A percentile compares a stretch with the other conserved stretches of the same genome.
Conservation (phyloP, 2,888 invertebrate species). For the Cryptophagus acutangulus region DNA sequence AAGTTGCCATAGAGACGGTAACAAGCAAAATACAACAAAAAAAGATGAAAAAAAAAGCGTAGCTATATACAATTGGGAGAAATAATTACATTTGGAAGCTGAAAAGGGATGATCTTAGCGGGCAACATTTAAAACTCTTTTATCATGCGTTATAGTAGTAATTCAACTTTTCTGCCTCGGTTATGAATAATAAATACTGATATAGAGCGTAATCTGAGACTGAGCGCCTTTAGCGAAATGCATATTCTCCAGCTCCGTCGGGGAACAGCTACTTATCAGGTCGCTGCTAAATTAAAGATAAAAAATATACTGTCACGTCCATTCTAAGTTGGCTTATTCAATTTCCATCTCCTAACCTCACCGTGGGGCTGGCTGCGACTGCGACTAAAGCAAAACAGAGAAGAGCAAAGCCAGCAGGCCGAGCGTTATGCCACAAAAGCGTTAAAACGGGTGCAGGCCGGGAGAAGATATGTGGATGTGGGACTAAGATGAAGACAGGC, state of each 20-base stretch:
- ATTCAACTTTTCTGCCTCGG: conserved; percentile 44
- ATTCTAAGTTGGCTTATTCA: conserved; percentile 47
- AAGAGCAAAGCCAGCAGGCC: not conserved
- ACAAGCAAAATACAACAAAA: conserved; percentile 26
- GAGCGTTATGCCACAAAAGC: conserved; percentile 4
- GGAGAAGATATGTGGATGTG: conserved; percentile 41
- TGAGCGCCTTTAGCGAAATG: conserved; percentile 41
- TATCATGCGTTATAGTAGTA: conserved; percentile 46
- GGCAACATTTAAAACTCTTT: conserved; percentile 43
- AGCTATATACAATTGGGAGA: conserved; percentile 10
- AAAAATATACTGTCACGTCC: conserved; percentile 49
- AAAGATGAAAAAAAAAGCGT: conserved; percentile 10
- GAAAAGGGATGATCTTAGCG: conserved; percentile 41
- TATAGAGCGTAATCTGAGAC: conserved; percentile 45
- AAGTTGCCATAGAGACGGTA: conserved; percentile 33
- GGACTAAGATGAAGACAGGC: conserved; percentile 42
- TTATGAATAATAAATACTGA: conserved; percentile 50
- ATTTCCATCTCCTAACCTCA: conserved; percentile 39
- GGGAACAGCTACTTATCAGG: conserved; percentile 44
- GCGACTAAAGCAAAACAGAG: not conserved
- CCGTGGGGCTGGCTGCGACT: not conserved
- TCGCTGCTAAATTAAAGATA: conserved; percentile 49
- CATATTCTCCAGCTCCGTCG: conserved; percentile 41
- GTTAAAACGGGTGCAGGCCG: conserved; percentile 18
- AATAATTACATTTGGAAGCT: conserved; percentile 29